Base-by-base conservation (phyloP, 2,113 vertebrate genomes). In the Cervus canadensis region DNA sequence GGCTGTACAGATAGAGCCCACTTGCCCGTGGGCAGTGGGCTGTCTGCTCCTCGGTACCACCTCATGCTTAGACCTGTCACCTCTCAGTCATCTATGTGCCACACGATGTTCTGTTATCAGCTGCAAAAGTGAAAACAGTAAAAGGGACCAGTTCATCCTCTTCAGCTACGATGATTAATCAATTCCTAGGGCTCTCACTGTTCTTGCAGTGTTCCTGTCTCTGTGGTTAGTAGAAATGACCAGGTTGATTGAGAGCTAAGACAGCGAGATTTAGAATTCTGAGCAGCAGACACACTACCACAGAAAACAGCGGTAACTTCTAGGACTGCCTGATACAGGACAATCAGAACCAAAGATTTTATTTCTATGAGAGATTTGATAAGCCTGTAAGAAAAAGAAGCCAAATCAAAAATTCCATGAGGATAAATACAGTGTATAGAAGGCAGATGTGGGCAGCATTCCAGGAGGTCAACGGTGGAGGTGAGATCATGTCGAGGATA, bases 1-100 rank as follows among this genome's bases (percentile, higher is more conserved):
- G 59, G 43, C 16, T 10, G 25, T 16, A 45, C 52, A 64, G 33
- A 82, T 57, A 56, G 67, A 76, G 40, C 2, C 43, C 7, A 5
- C 26, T 54, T 83, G n/a, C 17, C 19, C 0, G 0, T n/a, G 2
- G 21, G 33, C 54, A 10, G 33, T 16, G 21, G 25, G 48, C 54
- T 81, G 15, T 48, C 62, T 94, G 19, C 7, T 10, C 21, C 40
- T 23, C 1, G 0, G 36, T 3, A 5, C 30, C 15, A 12, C 16
- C 43, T 81, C 30, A 0, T 6, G 57, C 50, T 40, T 43, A 45
- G 5, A 57, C 43, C 91, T 91, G 33, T 60, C 30, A 48, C 76
- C 16, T 15, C 40, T 45, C 33, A 23, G 28, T 78, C 50, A 64
- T 76, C 76, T 25, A 2, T 12, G 30, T 64, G 16, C 23, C 33